phyloP scores from a whole-genome alignment of 2,888 invertebrate genomes.

The Spicauda simplicius region DNA sequence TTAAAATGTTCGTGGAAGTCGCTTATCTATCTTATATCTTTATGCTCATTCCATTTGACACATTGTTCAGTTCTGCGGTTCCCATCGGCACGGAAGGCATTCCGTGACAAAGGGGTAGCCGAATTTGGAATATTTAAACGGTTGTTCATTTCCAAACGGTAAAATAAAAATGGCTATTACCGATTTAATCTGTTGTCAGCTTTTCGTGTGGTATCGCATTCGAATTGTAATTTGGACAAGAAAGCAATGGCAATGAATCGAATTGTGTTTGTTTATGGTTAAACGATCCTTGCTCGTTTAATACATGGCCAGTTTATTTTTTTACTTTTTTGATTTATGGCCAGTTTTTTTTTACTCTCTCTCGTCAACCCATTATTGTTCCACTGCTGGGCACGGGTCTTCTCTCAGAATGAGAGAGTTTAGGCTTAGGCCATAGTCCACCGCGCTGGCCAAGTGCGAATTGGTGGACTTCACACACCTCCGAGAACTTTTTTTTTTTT shows the following conservation, averaged over 20 bases:
- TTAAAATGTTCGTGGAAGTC: constrained; percentile 6
- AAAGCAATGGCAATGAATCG: constrained; percentile 24
- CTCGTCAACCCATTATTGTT: no score
- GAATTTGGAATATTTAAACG: constrained; percentile 70
- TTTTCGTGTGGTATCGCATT: constrained; percentile 30
- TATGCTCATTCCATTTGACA: constrained; percentile 34
- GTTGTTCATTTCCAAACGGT: constrained; percentile 43
- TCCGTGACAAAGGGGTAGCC: constrained; percentile 32
- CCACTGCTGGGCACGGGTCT: no score
- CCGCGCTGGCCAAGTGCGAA: no score
- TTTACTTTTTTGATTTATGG: no score
- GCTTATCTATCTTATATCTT: constrained; percentile 28
- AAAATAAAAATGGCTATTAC: constrained; percentile 54
- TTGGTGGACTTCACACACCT: no score
- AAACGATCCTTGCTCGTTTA: background rate
- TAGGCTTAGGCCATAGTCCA: no score
- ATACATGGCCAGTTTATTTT: constrained; percentile 3
- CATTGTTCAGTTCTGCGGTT: constrained; percentile 24
- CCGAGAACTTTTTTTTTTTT: no score
- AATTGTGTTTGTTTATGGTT: background rate
- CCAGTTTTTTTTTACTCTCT: no score
- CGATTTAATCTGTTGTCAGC: constrained; percentile 37
- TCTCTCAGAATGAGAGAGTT: no score
- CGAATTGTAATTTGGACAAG: constrained; percentile 32
- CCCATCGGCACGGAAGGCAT: constrained; percentile 33